A percentile compares a stretch with the other conserved stretches of the same genome.
phyloP scores from a whole-genome alignment of 2,113 vertebrate species.

The Channa argus region DNA sequence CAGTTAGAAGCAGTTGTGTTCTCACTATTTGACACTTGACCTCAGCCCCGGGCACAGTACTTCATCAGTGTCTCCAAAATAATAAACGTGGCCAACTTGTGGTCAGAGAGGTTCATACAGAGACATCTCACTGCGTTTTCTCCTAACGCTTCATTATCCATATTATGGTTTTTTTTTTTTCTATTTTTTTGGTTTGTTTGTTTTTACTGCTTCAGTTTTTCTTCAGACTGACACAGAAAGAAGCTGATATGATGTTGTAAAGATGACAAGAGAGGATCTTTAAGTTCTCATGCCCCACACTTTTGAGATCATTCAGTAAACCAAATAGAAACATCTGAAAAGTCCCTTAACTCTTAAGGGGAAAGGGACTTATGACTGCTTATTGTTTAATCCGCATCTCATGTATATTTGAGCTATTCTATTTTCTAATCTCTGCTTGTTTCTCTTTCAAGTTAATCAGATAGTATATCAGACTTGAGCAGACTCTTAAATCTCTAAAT shows the following conservation, averaged over 20 bases:
- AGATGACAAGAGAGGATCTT: conserved; percentile 7
- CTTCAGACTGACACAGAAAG: conserved; percentile 17
- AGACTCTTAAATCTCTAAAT: conserved; percentile 59
- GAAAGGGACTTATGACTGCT: conserved; percentile 3
- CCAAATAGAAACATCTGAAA: conserved; percentile 47
- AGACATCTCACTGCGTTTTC: neutral
- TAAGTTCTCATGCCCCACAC: neutral
- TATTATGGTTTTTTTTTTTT: neutral
- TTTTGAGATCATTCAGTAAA: conserved; percentile 29
- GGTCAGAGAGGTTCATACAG: neutral
- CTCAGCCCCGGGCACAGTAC: neutral
- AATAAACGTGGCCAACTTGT: neutral
- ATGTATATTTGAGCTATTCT: conserved; percentile 52
- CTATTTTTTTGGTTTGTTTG: too few species aligned
- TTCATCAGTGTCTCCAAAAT: neutral
- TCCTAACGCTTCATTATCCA: conserved; percentile 25
- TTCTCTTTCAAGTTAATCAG: conserved; percentile 48
- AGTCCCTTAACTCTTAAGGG: neutral
- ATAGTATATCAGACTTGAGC: conserved; percentile 44
- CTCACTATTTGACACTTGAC: neutral
- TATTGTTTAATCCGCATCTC: conserved; percentile 56
- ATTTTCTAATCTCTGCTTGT: conserved; percentile 44
- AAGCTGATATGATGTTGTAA: neutral
- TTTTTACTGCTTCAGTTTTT: neutral
- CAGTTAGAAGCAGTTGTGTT: neutral